Base-by-base conservation (phyloP, 2,113 vertebrate species). In the Piliocolobus tephrosceles region DNA sequence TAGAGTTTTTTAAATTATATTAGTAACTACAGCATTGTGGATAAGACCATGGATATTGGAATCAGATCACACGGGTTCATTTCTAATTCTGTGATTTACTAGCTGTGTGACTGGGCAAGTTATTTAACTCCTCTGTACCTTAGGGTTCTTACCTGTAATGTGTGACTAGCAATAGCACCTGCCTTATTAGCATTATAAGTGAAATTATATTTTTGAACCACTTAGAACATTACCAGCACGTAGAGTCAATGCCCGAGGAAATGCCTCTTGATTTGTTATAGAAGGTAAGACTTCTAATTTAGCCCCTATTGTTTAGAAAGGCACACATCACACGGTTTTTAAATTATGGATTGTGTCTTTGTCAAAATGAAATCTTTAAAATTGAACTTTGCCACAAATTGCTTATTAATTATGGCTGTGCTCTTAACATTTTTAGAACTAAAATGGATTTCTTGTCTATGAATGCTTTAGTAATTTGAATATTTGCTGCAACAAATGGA, bases 331-430 rank as follows among this genome's bases (percentile, higher is more conserved):
- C n/a, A 66, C 18, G 84, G 66, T 82, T 75, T 91, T 47, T 22
- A 78, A 88, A 70, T 58, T 94, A 80, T 75, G 17, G 22, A 27
- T 91, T 90, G 3, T 45, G 30, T 95, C 25, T 86, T 47, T 55
- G 23, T 91, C 64, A 88, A 90, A 93, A 75, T 30, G 14, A 47
- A 91, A 78, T 30, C 52, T 97, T 95, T 89, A 52, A 95, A 57
- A 87, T 95, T 73, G 17, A 20, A 13, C 55, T 83, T 95, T 92
- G 73, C n/a, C 6, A n/a, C 35, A 78, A 78, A 40, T 72, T 91
- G 17, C 81, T 91, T 14, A 32, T 94, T 96, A 76, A 35, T 58
- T 78, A 89, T 58, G 10, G 47, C 23, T 64, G 12, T 22, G 82
- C 22, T 18, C 35, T 93, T 95, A 32, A 27, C 38, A 66, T 61